Base-by-base conservation (phyloP, 2,888 invertebrate genomes). In the Lumbricus terrestris region DNA sequence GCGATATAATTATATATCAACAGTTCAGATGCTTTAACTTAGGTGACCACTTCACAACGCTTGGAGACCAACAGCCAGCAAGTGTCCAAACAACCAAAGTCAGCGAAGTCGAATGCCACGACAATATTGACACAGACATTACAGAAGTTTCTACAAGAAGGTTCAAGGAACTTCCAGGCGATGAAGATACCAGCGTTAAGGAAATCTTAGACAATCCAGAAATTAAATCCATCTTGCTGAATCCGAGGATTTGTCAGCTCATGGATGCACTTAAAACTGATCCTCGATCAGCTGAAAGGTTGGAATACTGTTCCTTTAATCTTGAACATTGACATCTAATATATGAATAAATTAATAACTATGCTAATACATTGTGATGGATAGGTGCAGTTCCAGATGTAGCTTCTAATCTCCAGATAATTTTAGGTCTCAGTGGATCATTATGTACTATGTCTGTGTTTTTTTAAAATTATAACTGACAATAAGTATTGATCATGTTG, bases 231-330 rank as follows among this genome's bases (percentile, higher is more conserved):
- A 92, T 93, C 34, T 91, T 94, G 4, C 92, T 93, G 92, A 94
- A 94, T 90, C 93, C 93, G 0, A 89, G 93, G 47, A 92, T 94
- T 33, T 93, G 93, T 90, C 91, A 92, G 13, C 89, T 94, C 47
- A 93, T 94, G 90, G 92, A 93, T 83, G 88, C 90, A 18, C 91
- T 94, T 89, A 92, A 93, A 83, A 92, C 90, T 69, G 91, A 94
- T 91, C 94, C 94, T 20, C 92, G 92, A 13, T 92, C 92, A 90
- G 94, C 93, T 69, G 93, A 94, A 90, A 94, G 93, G 94, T 94
- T 91, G 82, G 89, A 42, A 33, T 89, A 37, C 37, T 85, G n/a
- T 69, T 69, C 69, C 29, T 47, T 47, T 69, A 29, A 69, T 69
- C n/a, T 69, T 69, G n/a, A 69, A 69, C 69, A n/a, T 69, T 69